Base-by-base conservation (phyloP, 2,113 vertebrate species). In the Brienomyrus brachyistius region DNA sequence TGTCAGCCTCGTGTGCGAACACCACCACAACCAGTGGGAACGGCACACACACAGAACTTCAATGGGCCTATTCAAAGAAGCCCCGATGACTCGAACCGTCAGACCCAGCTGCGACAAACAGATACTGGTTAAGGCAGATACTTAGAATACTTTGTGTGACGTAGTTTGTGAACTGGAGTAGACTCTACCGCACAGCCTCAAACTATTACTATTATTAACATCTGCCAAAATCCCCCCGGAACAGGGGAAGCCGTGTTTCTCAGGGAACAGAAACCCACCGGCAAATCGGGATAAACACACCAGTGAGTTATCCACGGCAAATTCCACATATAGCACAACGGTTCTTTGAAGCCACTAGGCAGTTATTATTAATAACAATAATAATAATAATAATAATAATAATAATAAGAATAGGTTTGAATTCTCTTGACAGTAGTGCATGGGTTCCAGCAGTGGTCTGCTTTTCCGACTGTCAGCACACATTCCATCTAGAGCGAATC, bases 401-500 rank as follows among this genome's bases (percentile, higher is more conserved):
- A 8, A 59, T 21, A 50, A 83, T 83, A 83, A 83, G n/a, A 56
- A 40, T 51, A 50, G 59, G 21, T 51, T 87, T 90, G 56, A 88
- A 88, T 35, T 91, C 89, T 88, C 88, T 52, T 87, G 90, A 90
- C 88, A 45, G 89, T 62, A 62, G 85, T 59, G 52, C 5, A 48
- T 21, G 27, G 50, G 88, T 77, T 88, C 19, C n/a, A 66, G 45
- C 45, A 31, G 59, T 47, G 84, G 88, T 62, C 86, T 90, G 88
- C 82, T 77, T 59, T 9, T 17, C 43, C 2, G 50, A 52, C 48
- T 56, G 43, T 88, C 82, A 89, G 90, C 80, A 56, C 66, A 84
- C 91, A 92, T 92, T 91, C 91, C 88, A 88, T 62, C 62, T 87
- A 83, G 62, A 87, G 89, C 47, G 66, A 90, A 89, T 90, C 83